Evolutionary conservation across 2,113 vertebrate species (phyloP).

Genomic region (Paralichthys olivaceus): DNA sequence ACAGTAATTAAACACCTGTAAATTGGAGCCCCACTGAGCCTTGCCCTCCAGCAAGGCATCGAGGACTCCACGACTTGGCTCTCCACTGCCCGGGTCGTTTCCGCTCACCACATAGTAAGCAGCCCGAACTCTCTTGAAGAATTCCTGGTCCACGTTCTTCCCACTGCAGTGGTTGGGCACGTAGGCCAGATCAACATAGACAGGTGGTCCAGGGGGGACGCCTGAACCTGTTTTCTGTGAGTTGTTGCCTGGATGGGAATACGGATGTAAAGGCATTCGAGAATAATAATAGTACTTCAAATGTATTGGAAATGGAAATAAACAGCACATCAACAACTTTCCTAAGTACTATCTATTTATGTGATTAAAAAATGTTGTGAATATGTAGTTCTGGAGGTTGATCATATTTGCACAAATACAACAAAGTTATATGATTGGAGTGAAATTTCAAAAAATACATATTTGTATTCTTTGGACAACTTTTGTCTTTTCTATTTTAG

Average conservation of each 20-base stretch:
- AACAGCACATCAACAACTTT: neutral
- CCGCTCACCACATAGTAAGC: slow-evolving; percentile 96
- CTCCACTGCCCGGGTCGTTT: slow-evolving; percentile 92
- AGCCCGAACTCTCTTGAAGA: slow-evolving; percentile 94
- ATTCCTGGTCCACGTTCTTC: slow-evolving; percentile 96
- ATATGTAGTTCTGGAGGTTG: too few relatives aligned
- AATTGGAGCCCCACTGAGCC: slow-evolving; percentile 95
- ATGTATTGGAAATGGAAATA: too few relatives aligned
- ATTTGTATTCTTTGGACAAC: too few relatives aligned
- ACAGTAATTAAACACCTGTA: slow-evolving; percentile 85
- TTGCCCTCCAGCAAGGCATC: slow-evolving; percentile 96
- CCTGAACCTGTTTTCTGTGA: slow-evolving; percentile 74
- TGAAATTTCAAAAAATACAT: too few relatives aligned
- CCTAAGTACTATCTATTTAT: neutral
- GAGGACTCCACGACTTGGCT: slow-evolving; percentile 93
- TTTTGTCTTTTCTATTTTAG: too few relatives aligned
- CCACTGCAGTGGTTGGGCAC: slow-evolving; percentile 98
- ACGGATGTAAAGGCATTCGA: neutral
- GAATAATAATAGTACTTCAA: too few relatives aligned
- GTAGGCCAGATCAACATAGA: slow-evolving; percentile 97
- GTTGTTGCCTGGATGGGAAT: slow-evolving; percentile 69
- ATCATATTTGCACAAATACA: too few relatives aligned
- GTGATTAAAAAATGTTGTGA: too few relatives aligned
- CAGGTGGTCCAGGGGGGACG: slow-evolving; percentile 84
- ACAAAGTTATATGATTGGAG: too few relatives aligned